Evolutionary conservation across 2,888 invertebrate genomes (phyloP), one percentile per base, ranked within the genome.

Genomic region (Coleophora deauratella): DNA sequence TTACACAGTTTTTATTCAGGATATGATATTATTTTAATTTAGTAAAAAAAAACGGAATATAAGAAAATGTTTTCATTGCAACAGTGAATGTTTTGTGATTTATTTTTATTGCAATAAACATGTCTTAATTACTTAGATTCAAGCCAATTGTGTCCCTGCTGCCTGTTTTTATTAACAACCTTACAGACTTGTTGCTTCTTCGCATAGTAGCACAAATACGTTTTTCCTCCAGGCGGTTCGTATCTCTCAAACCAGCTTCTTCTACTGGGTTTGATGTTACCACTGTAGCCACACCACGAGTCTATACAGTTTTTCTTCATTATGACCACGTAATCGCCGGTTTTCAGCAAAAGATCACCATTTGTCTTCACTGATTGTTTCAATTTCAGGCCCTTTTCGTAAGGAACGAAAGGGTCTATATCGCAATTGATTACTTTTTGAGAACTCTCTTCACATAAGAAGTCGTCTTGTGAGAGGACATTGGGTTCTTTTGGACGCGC

Each of bases 121-220:
- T 6, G 21, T 3, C 21, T 21, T 4, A 3, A 21, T 21, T 21
- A 21, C 21, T 3, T 4, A 21, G 3, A 6, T 21, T 21, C 21
- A 21, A 21, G 3, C 21, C 21, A 21, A 21, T 21, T 21, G 21
- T n/a, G n/a, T n/a, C n/a, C n/a, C n/a, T n/a, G n/a, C n/a, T n/a
- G n/a, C n/a, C n/a, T n/a, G n/a, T n/a, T n/a, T n/a, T n/a, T n/a
- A n/a, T 21, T 31, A 9, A 41, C 9, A 14, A 41, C 52, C 52
- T 77, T 79, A 45, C 82, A 84, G 42, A 82, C 48, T 52, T 85
- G 81, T 52, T 85, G 84, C 37, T 57, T 65, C 0, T 79, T 66
- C 7, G 71, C 78, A 42, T 72, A 77, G 45, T 62, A 81, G 39
- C 84, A 85, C 12, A 67, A 66, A 44, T 66, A 85, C 6, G 68